Percentiles rank a stretch among this genome's conserved stretches.
These are phyloP conservation scores for Apodemia mormo DNA, from an alignment of 2,888 invertebrate genomes.

Conservation along the genomic window DNA sequence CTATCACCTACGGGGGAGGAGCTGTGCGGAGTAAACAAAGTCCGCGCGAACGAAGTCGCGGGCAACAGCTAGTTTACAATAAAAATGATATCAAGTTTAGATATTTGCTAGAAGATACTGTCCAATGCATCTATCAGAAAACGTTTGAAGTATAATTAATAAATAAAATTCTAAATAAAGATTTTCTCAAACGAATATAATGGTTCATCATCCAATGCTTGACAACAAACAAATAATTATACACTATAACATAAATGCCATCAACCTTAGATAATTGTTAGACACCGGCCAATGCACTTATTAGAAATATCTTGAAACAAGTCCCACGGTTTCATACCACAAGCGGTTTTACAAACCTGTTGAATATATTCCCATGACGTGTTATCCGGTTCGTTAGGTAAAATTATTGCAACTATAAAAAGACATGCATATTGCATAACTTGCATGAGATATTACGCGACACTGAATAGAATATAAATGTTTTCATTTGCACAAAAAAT, in stretches of 20 bases:
- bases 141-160: no score
- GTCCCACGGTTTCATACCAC: constrained; percentile 17
- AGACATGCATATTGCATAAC: constrained; percentile 24
- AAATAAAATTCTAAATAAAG: background rate
- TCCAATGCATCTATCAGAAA: no score
- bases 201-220: background rate
- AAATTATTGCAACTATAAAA: constrained; percentile 19
- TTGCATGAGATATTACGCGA: constrained; percentile 21
- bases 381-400: constrained; percentile 19
- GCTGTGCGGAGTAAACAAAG: no score
- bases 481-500: background rate
- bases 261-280: constrained; percentile 16
- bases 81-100: no score
- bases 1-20: no score
- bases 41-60: no score
- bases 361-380: constrained; percentile 9
- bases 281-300: constrained; percentile 16
- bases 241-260: constrained; percentile 6
- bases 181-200: background rate
- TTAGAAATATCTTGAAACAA: constrained; percentile 12
- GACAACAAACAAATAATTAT: background rate
- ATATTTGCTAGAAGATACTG: no score
- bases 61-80: no score
- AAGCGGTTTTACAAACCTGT: constrained; percentile 5
- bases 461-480: constrained; percentile 16